Evolutionary conservation across 2,113 vertebrate genomes (phyloP).

Genomic region (Thymallus thymallus): DNA sequence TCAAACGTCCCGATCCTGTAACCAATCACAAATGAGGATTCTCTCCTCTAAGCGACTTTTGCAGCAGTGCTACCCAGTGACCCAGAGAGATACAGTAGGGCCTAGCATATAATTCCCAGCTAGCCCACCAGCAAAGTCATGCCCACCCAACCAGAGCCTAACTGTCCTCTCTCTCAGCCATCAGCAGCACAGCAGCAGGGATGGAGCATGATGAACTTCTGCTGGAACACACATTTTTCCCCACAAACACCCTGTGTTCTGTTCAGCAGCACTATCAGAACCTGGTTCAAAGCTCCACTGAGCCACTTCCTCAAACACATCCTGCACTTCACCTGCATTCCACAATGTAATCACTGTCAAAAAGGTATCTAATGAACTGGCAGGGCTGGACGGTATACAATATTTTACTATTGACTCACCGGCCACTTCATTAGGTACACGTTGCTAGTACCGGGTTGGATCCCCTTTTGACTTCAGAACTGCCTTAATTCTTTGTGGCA

Average conservation of each 20-base stretch:
- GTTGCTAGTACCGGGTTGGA: no score
- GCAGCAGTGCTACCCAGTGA: constrained; percentile 45
- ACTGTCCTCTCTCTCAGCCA: constrained; percentile 43
- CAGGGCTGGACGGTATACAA: no score
- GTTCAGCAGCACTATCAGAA: neutral
- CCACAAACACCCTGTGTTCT: constrained; percentile 5
- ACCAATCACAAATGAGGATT: neutral
- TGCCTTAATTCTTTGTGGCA: no score
- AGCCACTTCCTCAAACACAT: constrained; percentile 7
- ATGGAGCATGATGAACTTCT: constrained; percentile 26
- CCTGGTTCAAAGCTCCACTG: constrained; percentile 10
- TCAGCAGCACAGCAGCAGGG: neutral
- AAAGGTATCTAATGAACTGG: no score
- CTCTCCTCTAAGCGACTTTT: constrained; percentile 32
- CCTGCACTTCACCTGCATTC: neutral
- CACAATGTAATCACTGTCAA: no score
- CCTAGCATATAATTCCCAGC: constrained; percentile 44
- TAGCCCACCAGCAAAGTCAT: constrained; percentile 64
- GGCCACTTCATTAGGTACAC: no score
- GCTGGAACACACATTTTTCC: constrained; percentile 32
- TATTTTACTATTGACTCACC: no score
- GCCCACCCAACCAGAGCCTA: constrained; percentile 55
- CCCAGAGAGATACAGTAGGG: constrained; percentile 44
- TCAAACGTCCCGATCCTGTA: no score
- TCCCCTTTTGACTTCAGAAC: no score